Conservation (phyloP, 1,140 invertebrate species). For the Proctacanthus coquilletti region DNA sequence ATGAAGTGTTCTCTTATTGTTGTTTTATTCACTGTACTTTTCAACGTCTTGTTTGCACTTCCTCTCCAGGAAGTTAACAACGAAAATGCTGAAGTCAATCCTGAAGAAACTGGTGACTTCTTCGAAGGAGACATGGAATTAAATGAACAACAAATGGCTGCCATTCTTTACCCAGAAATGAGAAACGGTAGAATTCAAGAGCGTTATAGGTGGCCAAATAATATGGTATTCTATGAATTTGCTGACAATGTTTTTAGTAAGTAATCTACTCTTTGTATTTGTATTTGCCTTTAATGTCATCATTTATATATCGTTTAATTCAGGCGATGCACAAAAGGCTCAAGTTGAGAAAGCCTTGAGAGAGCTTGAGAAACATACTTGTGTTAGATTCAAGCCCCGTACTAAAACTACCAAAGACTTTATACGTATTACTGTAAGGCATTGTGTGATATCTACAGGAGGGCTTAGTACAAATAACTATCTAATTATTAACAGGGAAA, state of each 20-base stretch:
- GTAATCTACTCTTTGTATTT: too few species aligned
- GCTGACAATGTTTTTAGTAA: slow-evolving; percentile 6
- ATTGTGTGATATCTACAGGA: too few species aligned
- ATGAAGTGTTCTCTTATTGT: too few species aligned
- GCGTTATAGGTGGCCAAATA: slow-evolving; percentile 11
- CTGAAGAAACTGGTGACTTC: not conserved
- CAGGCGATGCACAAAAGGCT: slow-evolving; percentile 6
- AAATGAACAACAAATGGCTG: not conserved
- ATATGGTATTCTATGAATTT: slow-evolving; percentile 10
- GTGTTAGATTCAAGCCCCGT: slow-evolving; percentile 10
- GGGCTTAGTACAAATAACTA: too few species aligned
- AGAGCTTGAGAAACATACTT: slow-evolving; percentile 12
- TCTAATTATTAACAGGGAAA: too few species aligned
- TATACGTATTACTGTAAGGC: too few species aligned
- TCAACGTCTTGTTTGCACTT: too few species aligned
- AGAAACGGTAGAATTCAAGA: slow-evolving; percentile 1
- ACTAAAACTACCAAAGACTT: too few species aligned
- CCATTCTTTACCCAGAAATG: not conserved
- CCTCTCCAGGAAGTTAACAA: too few species aligned
- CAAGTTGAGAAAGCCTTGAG: slow-evolving; percentile 9
- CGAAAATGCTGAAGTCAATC: not conserved
- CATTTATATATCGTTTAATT: too few species aligned
- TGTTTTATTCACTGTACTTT: too few species aligned
- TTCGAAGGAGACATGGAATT: slow-evolving; percentile 6
- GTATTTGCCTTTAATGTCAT: too few species aligned